Base-by-base conservation (phyloP, 1,140 invertebrate genomes). In the Sogatella furcifera region DNA sequence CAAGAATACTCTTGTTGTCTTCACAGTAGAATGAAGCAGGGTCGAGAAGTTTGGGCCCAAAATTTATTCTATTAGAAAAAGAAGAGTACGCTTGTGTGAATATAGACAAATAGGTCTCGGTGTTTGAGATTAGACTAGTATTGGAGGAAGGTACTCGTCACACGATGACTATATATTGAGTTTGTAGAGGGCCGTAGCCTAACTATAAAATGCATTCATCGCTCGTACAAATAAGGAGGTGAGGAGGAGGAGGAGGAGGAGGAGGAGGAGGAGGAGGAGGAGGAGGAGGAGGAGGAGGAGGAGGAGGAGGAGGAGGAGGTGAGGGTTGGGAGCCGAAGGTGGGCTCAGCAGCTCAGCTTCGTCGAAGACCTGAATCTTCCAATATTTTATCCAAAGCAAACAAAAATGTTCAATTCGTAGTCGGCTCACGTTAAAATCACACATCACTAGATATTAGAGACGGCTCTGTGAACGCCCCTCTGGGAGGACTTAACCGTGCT, bases 371-470 rank as follows among this genome's bases (percentile, higher is more conserved):
- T 49, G 46, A 49, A 49, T 49, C 46, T 49, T 49, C 46, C 46
- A 49, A 49, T 49, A 49, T 49, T 49, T 49, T 49, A 49, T 49
- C 46, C 46, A 49, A 49, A 49, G 46, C 46, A 49, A 49, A 49
- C 46, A 49, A 49, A 49, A 49, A 49, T 49, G 46, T 49, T 49
- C 46, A 49, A 49, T 49, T 49, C 46, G 15, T 49, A 49, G 46
- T 13, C 46, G 21, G 46, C 46, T 49, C 46, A 49, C 46, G 46
- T 49, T 49, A 49, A 49, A 49, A 49, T 49, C 46, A 49, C 46
- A 49, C 46, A 49, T 49, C 46, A 49, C 15, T 17, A 49, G 46
- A 49, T 49, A 49, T 49, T 49, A 49, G 46, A 49, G 15, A 49
- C 46, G 46, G 46, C 46, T 19, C 21, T 22, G 46, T 49, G 46